phyloP scores from a whole-genome alignment of 1,140 invertebrate species.

The Vollenhovia emeryi region DNA sequence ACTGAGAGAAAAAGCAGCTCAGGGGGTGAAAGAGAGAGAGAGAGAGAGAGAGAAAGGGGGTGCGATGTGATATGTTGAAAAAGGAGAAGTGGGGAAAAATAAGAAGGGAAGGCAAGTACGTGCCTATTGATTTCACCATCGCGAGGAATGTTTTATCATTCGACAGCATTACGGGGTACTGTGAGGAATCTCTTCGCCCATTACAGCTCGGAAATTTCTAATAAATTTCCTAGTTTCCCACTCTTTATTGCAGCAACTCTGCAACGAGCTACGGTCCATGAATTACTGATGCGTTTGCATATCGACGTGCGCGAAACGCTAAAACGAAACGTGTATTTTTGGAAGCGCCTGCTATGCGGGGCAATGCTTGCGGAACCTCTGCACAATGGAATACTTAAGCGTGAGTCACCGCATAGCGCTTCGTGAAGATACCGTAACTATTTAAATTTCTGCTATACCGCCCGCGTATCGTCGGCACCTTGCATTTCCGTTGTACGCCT shows the following conservation, averaged over 20 bases:
- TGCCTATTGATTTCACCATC: conserved; percentile 6
- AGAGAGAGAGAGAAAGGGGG: too few species aligned
- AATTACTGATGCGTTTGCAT: conserved; percentile 54
- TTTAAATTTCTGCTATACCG: background rate
- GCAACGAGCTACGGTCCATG: conserved; percentile 25
- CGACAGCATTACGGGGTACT: conserved; percentile 24
- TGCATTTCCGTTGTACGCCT: background rate
- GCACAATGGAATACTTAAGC: conserved; percentile 49
- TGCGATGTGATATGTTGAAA: background rate
- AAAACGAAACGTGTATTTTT: conserved; percentile 48
- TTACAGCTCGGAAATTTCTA: conserved; percentile 40
- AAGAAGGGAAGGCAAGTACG: too few species aligned
- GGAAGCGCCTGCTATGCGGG: conserved; percentile 35
- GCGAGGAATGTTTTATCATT: conserved; percentile 40
- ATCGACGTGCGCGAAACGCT: conserved; percentile 44
- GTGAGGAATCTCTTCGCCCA: conserved; percentile 18
- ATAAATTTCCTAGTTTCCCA: conserved; percentile 47
- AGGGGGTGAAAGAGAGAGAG: background rate
- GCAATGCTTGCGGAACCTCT: conserved; percentile 1
- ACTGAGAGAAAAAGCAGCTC: background rate
- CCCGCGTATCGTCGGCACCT: background rate
- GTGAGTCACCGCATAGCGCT: conserved; percentile 15
- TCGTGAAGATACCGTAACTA: conserved; percentile 14
- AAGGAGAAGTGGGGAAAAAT: background rate
- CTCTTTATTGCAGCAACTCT: conserved; percentile 1